These are phyloP conservation scores for Tribolium castaneum DNA, from an alignment of 1,140 invertebrate genomes.

Conservation along the genomic window DNA sequence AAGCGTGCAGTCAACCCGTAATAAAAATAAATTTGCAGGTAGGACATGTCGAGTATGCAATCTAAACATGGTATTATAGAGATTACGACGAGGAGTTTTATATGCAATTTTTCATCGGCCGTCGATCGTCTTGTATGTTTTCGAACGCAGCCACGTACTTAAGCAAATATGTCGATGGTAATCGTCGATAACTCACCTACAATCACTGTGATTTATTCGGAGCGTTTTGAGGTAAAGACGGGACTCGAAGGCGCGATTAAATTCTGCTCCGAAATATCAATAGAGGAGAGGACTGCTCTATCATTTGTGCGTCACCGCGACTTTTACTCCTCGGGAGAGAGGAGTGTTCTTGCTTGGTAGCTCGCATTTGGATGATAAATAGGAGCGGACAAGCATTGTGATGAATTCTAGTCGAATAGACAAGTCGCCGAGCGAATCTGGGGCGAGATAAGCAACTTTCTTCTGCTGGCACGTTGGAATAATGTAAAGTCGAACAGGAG, in stretches of 20 bases:
- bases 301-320: neutral
- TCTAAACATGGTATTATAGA: slow-evolving; percentile 38
- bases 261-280: slow-evolving; percentile 14
- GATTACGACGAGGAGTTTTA: slow-evolving; percentile 36
- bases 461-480: slow-evolving; percentile 21
- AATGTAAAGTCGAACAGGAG: slow-evolving; percentile 38
- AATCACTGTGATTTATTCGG: slow-evolving; percentile 43
- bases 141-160: slow-evolving; percentile 21
- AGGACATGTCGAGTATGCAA: slow-evolving; percentile 38
- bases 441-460: slow-evolving; percentile 22
- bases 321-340: neutral
- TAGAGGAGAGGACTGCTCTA: neutral
- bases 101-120: slow-evolving; percentile 44
- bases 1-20: slow-evolving; percentile 21
- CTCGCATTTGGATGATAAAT: slow-evolving; percentile 37
- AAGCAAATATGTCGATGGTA: slow-evolving; percentile 38
- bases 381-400: slow-evolving; percentile 22
- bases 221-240: slow-evolving; percentile 37
- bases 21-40: slow-evolving; percentile 45
- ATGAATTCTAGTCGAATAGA: slow-evolving; percentile 39
- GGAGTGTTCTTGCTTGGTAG: slow-evolving; percentile 19
- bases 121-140: slow-evolving; percentile 34
- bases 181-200: slow-evolving; percentile 40
- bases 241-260: slow-evolving; percentile 17
- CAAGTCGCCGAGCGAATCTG: slow-evolving; percentile 10